These are phyloP conservation scores for Acanthopleura granulata DNA, from an alignment of 2,888 invertebrate species.

Conservation along the genomic window DNA sequence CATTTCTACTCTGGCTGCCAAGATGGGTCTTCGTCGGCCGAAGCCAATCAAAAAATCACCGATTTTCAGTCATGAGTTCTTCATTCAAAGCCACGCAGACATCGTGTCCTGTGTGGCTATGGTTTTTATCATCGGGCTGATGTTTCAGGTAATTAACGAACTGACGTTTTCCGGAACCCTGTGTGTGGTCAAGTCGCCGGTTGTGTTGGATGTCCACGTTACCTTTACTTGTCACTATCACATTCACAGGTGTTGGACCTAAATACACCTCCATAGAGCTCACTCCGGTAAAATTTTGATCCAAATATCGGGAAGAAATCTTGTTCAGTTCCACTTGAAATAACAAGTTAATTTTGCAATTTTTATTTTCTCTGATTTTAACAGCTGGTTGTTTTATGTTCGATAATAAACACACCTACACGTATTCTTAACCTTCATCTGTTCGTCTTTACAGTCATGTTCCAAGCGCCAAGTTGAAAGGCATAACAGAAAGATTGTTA, in stretches of 20 bases:
- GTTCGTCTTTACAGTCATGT: too few species aligned
- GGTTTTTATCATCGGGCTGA: conserved; percentile 96
- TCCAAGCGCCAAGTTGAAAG: too few species aligned
- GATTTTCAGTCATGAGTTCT: conserved; percentile 96
- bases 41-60: conserved; percentile 93
- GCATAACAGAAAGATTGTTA: too few species aligned
- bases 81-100: conserved; percentile 99
- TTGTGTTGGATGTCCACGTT: too few species aligned
- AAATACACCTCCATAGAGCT: neutral
- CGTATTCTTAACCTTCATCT: too few species aligned
- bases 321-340: too few species aligned
- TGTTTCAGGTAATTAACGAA: conserved; percentile 86
- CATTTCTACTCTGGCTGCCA: conserved; percentile 27
- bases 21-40: conserved; percentile 80
- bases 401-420: neutral
- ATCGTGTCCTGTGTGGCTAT: conserved; percentile 98
- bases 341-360: neutral
- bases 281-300: too few species aligned
- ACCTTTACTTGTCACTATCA: too few species aligned
- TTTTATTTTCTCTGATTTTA: neutral
- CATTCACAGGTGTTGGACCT: neutral
- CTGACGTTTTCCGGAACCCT: too few species aligned
- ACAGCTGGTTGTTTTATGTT: neutral
- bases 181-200: too few species aligned
- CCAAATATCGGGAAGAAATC: too few species aligned